These are phyloP conservation scores for Apamea monoglypha DNA, from an alignment of 2,888 invertebrate species.

Conservation along the genomic window DNA sequence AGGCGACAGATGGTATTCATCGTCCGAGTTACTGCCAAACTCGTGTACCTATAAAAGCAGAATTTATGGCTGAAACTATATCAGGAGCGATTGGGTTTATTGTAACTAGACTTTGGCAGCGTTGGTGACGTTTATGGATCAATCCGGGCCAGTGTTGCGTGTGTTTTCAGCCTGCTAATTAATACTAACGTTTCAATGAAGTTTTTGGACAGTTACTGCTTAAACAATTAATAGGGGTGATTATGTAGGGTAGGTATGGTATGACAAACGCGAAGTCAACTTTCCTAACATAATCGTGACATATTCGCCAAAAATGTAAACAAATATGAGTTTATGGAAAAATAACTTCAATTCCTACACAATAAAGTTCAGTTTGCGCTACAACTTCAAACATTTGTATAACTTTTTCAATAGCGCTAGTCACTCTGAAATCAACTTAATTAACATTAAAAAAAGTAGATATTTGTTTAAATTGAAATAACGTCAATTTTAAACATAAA, in stretches of 20 bases:
- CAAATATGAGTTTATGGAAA: too few species aligned
- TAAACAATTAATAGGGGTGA: background rate
- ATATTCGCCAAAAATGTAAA: too few species aligned
- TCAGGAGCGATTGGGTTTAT: conserved; percentile 27
- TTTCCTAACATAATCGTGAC: too few species aligned
- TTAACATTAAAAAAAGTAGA: too few species aligned
- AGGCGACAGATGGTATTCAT: conserved; percentile 60
- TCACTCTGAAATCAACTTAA: too few species aligned
- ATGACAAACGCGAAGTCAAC: background rate
- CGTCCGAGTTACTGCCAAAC: conserved; percentile 49
- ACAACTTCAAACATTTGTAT: too few species aligned
- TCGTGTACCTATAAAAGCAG: conserved; percentile 51
- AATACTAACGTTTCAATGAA: background rate
- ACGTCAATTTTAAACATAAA: too few species aligned
- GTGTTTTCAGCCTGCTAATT: background rate
- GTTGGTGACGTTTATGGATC: conserved; percentile 34
- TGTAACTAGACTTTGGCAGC: conserved; percentile 30
- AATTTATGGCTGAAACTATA: conserved; percentile 42
- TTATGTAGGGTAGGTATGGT: background rate
- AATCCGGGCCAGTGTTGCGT: conserved; percentile 16
- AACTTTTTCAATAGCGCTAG: too few species aligned
- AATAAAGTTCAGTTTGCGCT: too few species aligned
- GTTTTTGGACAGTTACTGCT: background rate
- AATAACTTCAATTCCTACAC: too few species aligned
- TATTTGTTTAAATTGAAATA: too few species aligned